Conservation (phyloP, 2,797 vertebrate genomes). For the Aphelocoma californica region DNA sequence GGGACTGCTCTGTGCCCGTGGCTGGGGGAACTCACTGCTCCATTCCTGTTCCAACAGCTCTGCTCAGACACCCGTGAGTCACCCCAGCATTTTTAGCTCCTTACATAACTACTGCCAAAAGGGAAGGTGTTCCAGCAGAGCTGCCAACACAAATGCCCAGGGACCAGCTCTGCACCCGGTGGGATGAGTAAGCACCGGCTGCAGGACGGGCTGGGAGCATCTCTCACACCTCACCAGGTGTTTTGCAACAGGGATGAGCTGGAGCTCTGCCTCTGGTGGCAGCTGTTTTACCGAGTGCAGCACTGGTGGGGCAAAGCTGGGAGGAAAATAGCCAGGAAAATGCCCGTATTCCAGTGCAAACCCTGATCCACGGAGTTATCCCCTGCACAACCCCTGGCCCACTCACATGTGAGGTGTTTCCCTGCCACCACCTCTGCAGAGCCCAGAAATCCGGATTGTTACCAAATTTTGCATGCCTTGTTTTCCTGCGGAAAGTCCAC, state of each 20-base stretch:
- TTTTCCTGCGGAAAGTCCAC: not conserved
- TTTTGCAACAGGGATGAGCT: slow-evolving; percentile 18
- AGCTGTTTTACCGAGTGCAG: not conserved
- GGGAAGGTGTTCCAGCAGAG: slow-evolving; percentile 50
- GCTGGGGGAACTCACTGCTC: not conserved
- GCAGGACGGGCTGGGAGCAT: not conserved
- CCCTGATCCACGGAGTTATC: not conserved
- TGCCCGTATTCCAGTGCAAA: fast-evolving
- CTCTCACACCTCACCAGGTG: not conserved
- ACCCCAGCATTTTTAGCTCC: slow-evolving; percentile 28
- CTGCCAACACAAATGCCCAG: slow-evolving; percentile 56
- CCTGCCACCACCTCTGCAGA: not conserved
- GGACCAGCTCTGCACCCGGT: not conserved
- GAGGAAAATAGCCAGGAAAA: not conserved
- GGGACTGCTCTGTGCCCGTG: not conserved
- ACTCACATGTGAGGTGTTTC: not conserved
- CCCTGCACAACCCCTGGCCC: not conserved
- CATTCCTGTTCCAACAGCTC: slow-evolving; percentile 45
- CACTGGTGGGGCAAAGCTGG: not conserved
- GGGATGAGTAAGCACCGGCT: slow-evolving; percentile 28
- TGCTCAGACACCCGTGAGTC: slow-evolving; percentile 43
- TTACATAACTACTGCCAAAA: slow-evolving; percentile 55
- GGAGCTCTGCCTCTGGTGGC: not conserved
- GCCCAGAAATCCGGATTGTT: not conserved
- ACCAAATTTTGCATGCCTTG: fast-evolving